A percentile compares a stretch with the other conserved stretches of the same genome.
Conservation (phyloP, 2,888 invertebrate genomes). For the Fragum whitleyi region DNA sequence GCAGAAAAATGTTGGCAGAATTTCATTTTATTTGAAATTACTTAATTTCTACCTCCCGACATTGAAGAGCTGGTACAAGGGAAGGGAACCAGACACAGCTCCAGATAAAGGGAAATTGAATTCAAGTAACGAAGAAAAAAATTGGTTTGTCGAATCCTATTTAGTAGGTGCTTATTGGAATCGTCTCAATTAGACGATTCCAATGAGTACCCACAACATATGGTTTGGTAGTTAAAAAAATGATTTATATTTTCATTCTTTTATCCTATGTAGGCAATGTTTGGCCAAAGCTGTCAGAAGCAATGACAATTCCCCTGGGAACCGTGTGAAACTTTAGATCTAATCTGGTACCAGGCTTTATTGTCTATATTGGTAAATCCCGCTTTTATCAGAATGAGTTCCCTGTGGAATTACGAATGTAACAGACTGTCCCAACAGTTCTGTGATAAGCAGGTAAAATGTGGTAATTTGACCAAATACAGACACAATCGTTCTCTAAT, state of each 20-base stretch:
- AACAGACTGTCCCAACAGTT: constrained; percentile 5
- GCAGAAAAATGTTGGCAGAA: too few species aligned
- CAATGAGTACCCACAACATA: too few species aligned
- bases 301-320: constrained; percentile 14
- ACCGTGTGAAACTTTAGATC: constrained; percentile 9
- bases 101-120: neutral
- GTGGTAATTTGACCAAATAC: constrained; percentile 18
- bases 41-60: too few species aligned
- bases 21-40: too few species aligned
- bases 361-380: constrained; percentile 18
- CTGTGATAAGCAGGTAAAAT: constrained; percentile 20
- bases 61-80: neutral
- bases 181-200: too few species aligned
- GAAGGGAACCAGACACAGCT: neutral
- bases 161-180: too few species aligned
- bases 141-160: too few species aligned
- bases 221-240: too few species aligned
- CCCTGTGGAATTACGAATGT: neutral
- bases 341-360: constrained; percentile 17
- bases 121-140: too few species aligned
- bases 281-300: neutral
- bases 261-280: too few species aligned
- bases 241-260: too few species aligned
- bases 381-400: constrained; percentile 7
- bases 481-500: neutral